Conservation (phyloP, 2,888 invertebrate species). For the Tineola bisselliella region DNA sequence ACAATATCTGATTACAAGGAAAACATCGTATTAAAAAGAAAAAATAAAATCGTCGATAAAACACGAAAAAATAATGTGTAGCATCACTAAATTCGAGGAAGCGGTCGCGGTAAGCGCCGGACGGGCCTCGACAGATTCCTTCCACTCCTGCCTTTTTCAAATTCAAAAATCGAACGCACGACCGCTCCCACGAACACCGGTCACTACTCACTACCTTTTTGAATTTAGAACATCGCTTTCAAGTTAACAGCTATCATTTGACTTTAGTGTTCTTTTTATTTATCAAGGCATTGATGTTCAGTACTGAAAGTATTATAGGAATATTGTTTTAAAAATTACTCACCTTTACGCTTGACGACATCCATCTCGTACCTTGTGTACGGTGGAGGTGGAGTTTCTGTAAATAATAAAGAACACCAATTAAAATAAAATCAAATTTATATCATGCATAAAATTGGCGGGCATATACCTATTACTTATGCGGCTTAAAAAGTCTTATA, state of each 20-base stretch:
- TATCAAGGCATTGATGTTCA: too few species aligned
- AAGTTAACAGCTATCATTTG: not conserved
- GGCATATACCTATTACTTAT: too few species aligned
- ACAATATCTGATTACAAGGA: too few species aligned
- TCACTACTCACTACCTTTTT: not conserved
- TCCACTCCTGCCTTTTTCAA: constrained; percentile 49
- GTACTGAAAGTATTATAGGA: too few species aligned
- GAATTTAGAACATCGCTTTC: constrained; percentile 3
- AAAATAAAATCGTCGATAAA: not conserved
- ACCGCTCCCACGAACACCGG: constrained; percentile 6
- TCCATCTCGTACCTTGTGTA: constrained; percentile 80
- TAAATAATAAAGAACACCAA: constrained; percentile 40
- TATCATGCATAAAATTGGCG: too few species aligned
- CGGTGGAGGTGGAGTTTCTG: constrained; percentile 87
- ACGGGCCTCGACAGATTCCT: constrained; percentile 60
- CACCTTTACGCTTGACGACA: constrained; percentile 82
- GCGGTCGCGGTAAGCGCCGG: constrained; percentile 49
- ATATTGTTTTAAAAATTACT: too few species aligned
- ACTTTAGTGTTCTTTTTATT: too few species aligned
- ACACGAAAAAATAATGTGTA: constrained; percentile 15
- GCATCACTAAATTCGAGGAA: constrained; percentile 62
- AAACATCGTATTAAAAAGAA: not conserved
- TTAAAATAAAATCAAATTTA: too few species aligned
- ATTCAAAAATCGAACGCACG: constrained; percentile 21
- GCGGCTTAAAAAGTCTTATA: too few species aligned